These are phyloP conservation scores for Austrolebias charrua DNA, from an alignment of 2,797 vertebrate genomes.

Conservation along the genomic window DNA sequence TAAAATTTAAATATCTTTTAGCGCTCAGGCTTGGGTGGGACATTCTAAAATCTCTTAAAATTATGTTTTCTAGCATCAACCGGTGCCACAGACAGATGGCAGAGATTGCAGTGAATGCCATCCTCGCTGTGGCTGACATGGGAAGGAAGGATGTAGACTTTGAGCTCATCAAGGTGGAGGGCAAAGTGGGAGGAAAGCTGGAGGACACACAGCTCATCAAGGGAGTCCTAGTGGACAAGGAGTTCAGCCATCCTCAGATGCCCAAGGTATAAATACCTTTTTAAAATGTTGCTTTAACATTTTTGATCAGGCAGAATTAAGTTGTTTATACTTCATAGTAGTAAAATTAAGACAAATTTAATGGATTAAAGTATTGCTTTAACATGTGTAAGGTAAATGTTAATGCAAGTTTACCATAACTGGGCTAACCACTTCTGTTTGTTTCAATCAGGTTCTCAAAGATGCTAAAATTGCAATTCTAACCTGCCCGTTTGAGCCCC, in stretches of 20 bases:
- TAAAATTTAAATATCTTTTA: too few species aligned
- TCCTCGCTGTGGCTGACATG: conserved; percentile 96
- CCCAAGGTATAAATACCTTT: conserved; percentile 84
- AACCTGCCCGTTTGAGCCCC: conserved; percentile 97
- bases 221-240: conserved; percentile 98
- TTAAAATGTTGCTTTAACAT: background rate
- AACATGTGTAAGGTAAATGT: background rate
- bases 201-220: conserved; percentile 97
- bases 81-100: conserved; percentile 99
- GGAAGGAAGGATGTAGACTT: conserved; percentile 97
- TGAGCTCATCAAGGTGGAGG: conserved; percentile 98
- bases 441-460: conserved; percentile 81
- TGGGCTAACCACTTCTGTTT: background rate
- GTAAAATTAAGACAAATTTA: too few species aligned
- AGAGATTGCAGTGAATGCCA: conserved; percentile 95
- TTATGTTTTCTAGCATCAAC: conserved; percentile 84
- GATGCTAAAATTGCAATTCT: conserved; percentile 95
- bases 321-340: too few species aligned
- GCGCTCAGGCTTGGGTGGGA: too few species aligned
- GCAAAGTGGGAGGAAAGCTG: conserved; percentile 96
- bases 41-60: background rate
- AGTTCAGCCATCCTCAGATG: conserved; percentile 99
- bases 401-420: background rate
- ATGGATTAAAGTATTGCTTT: background rate
- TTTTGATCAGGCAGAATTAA: background rate